Percentiles rank a stretch among this genome's conserved stretches.
phyloP scores from a whole-genome alignment of 2,888 invertebrate genomes.

The Lithophane ornitopus region DNA sequence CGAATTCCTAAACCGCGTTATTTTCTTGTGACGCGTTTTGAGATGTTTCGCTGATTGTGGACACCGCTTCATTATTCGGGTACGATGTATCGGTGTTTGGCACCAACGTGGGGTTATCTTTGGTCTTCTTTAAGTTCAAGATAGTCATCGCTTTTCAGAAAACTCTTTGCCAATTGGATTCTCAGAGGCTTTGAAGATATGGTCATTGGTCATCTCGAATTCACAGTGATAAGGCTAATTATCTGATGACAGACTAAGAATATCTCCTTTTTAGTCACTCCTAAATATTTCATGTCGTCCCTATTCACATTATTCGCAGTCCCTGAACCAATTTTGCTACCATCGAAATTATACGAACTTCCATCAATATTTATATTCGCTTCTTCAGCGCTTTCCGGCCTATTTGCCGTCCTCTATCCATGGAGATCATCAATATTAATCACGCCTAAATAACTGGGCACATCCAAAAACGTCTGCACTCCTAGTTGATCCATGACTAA shows the following conservation, averaged over 20 bases:
- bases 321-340: not conserved
- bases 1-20: conserved; percentile 55
- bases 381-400: not conserved
- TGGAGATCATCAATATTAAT: conserved; percentile 46
- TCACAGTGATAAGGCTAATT: not conserved
- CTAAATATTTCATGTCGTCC: no score
- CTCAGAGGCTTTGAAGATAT: not conserved
- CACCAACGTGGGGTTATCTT: conserved; percentile 12
- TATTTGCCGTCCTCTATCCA: conserved; percentile 25
- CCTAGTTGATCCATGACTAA: conserved; percentile 44
- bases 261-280: not conserved
- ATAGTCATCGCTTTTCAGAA: not conserved
- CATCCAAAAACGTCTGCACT: conserved; percentile 23
- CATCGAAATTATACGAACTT: conserved; percentile 16
- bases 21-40: conserved; percentile 51
- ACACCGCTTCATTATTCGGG: conserved; percentile 56
- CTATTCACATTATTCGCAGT: not conserved
- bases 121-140: not conserved
- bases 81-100: conserved; percentile 17
- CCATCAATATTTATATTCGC: conserved; percentile 16
- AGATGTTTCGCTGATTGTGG: conserved; percentile 41
- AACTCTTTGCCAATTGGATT: not conserved
- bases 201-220: not conserved
- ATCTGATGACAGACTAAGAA: not conserved
- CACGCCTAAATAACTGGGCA: conserved; percentile 20